Evolutionary conservation across 92 coral and sea anemone species (phyloP), one percentile per base, ranked within the genome.

Genomic region (Pocillopora grandis): DNA sequence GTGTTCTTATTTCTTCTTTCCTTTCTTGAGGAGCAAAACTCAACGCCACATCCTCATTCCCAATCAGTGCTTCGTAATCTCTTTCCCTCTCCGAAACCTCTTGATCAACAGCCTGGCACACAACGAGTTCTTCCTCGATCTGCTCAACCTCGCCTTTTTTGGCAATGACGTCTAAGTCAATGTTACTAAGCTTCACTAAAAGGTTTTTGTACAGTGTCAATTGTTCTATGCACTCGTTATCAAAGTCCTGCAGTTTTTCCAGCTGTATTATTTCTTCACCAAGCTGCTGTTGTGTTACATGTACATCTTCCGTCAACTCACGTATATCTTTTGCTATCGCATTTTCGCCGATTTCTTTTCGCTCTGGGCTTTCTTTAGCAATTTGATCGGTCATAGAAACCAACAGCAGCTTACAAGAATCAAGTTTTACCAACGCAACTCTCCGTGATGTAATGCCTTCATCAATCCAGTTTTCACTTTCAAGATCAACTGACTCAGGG

Each of bases 121-220:
- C 19, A 21, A 90, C 87, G 19, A 93, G 86, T 48, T 90, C 87
- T 79, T 89, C 76, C 90, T 87, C 77, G 79, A 81, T 58, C 76
- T 31, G 12, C 60, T 68, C 56, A 57, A 84, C 60, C 21, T 59
- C 37, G 9, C 68, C 76, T 13, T 60, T 49, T 15, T 33, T 42
- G 2, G 76, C 69, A 48, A 77, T 62, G 55, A 76, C 36, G n/a
- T 58, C 2, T 21, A 77, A 55, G 18, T 84, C 77, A 35, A 84
- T 72, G 66, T 60, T 75, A 17, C 18, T 55, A 18, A 84, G 56
- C 21, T 84, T 56, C 3, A 1, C 61, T 14, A 49, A 27, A 33
- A 68, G 76, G 16, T 15, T 12, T 58, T 76, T 76, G 67, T 66
- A 84, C 23, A 69, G 58, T 15, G 61, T 58, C 76, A 69, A 58